These are phyloP conservation scores for Pygmarrhopalites habei DNA, from an alignment of 1,140 invertebrate genomes.

Conservation along the genomic window DNA sequence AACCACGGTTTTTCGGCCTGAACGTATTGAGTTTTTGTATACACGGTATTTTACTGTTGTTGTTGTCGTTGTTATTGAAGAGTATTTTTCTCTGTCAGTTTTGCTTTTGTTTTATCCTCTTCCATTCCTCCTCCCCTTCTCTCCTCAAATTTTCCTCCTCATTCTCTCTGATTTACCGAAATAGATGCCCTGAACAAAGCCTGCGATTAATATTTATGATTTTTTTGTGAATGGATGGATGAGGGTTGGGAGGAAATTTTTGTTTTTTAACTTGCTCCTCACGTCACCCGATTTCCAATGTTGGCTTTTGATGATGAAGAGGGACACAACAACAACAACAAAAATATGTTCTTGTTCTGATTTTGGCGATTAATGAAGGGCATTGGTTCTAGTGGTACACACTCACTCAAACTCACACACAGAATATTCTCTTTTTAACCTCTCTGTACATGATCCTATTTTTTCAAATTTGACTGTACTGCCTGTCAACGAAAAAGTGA, in stretches of 20 bases:
- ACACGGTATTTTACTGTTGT: no score
- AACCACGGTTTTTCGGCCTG: no score
- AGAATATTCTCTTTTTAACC: background rate
- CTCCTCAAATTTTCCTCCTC: background rate
- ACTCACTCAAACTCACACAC: background rate
- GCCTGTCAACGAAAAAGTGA: background rate
- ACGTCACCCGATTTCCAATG: background rate
- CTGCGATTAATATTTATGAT: no score
- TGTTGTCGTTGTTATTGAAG: no score
- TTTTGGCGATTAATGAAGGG: background rate
- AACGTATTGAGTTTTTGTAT: no score
- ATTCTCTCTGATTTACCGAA: background rate
- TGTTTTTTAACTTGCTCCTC: background rate
- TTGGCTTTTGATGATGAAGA: background rate
- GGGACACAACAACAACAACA: background rate
- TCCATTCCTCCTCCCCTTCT: background rate
- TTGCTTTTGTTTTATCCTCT: background rate
- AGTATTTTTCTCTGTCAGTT: background rate
- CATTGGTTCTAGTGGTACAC: background rate
- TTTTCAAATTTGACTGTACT: background rate
- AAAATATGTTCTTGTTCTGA: background rate
- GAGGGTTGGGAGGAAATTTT: no score
- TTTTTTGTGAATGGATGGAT: no score
- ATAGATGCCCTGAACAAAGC: background rate
- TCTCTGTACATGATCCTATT: background rate